These are phyloP conservation scores for Agapornis canus DNA, from an alignment of 2,797 vertebrate genomes.

Conservation along the genomic window DNA sequence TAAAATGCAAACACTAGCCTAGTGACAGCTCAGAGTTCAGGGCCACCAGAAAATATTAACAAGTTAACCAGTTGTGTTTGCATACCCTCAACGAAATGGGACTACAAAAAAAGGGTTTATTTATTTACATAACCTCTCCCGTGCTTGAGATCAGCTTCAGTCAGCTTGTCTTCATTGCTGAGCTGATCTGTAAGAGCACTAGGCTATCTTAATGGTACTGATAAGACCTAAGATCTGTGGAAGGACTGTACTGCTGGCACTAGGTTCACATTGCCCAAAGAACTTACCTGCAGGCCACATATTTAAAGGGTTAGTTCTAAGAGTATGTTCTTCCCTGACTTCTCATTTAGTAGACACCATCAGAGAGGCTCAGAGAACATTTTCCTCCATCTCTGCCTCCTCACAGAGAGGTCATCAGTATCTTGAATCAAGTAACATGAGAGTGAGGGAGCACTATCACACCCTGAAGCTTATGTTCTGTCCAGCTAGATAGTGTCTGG, in stretches of 20 bases:
- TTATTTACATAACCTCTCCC: slow-evolving; percentile 34
- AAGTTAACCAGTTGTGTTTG: slow-evolving; percentile 10
- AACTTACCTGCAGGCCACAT: not conserved
- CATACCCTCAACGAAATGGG: not conserved
- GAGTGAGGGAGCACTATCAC: not conserved
- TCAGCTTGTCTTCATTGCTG: slow-evolving; percentile 8
- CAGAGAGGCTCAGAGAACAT: not conserved
- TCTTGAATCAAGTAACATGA: not conserved
- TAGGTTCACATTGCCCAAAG: not conserved
- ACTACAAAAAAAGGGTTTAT: not conserved
- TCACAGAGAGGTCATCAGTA: not conserved
- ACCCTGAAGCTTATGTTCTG: not conserved
- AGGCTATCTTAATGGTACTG: not conserved
- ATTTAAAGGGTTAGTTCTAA: not conserved
- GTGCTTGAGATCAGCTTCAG: not conserved
- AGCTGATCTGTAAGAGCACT: not conserved
- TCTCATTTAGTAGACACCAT: not conserved
- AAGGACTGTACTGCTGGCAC: not conserved
- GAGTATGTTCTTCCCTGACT: not conserved
- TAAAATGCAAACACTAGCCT: not conserved
- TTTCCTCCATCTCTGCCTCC: not conserved
- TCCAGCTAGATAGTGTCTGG: not conserved
- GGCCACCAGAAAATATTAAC: slow-evolving; percentile 3
- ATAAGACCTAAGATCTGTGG: not conserved
- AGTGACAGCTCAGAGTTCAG: slow-evolving; percentile 45